Evolutionary conservation across 2,797 vertebrate genomes (phyloP), one percentile per base, ranked within the genome.

Genomic region (Lepus oiostolus): DNA sequence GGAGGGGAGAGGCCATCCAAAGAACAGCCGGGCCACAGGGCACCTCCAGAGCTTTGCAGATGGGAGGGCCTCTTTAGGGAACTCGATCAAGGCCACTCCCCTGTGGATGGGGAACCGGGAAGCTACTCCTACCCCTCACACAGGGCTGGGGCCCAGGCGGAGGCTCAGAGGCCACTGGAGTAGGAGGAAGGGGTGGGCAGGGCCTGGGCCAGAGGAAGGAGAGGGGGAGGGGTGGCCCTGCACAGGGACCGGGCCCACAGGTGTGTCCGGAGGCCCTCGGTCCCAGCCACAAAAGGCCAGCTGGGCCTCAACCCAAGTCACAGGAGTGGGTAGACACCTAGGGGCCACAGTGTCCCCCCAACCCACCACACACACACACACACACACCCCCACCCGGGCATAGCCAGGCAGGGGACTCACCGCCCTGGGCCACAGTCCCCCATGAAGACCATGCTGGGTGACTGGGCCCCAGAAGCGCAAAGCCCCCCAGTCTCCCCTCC

Each of bases 221-320:
- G 72, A 11, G 42, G 75, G 72, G 62, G 67, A 54, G 60, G 89
- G 77, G 74, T 10, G 38, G 16, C 67, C 58, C 38, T 3, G 47
- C 5, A 32, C 80, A 21, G 47, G 6, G 47, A 63, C 85, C 0
- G 63, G 70, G 38, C 47, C 75, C 84, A 47, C 95, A 95, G 95
- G 95, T 80, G 96, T 35, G 91, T 87, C 77, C 77, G 32, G 91
- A 83, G 79, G 47, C 32, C 5, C 42, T 52, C 54, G 17, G 54
- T 21, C 52, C 67, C 38, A 16, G 84, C 84, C 89, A 94, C 85
- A 76, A 92, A 92, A 88, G 54, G 38, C 83, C 76, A 19, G 62
- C 22, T 10, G 22, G 70, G 63, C 7, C 21, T 1, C 28, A 26
- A 38, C 42, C 28, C 30, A 19, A 42, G n/a, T 12, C 13, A 30